Evolutionary conservation across 2,888 invertebrate species (phyloP), one percentile per base, ranked within the genome.

Genomic region (Lobophora halterata): DNA sequence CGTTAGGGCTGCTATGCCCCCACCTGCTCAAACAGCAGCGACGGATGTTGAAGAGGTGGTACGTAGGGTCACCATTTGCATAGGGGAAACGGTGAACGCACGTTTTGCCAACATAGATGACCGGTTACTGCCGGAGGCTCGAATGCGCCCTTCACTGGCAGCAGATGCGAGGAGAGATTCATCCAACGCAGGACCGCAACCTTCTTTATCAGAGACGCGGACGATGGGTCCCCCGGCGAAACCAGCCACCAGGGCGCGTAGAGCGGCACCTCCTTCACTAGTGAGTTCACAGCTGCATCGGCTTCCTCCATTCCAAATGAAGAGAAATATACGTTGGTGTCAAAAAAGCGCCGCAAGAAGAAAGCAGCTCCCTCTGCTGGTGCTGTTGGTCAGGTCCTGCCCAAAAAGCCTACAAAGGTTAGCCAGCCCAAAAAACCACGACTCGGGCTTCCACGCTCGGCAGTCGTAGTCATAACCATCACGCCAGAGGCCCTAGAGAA

Each of bases 391-490:
- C 1, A 7, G 1, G n/a, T n/a, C 2, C 3, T 8, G 19, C 7
- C 21, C 3, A n/a, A 2, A 7, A 12, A 25, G n/a, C 7, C 2
- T 1, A 12, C 1, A 0, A 7, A 7, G 25, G n/a, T n/a, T n/a
- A 5, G 1, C 1, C n/a, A 13, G 7, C 7, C 1, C 3, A 12
- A 13, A n/a, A 25, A 25, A 7, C 3, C 9, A 4, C 24, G 14
- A 1, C 18, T 37, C 5, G 19, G 20, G 2, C 18, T n/a, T 1
- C 51, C 52, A 1, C 18, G 20, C 0, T 30, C 49, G 0, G 10
- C 48, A 1, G 52, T 49, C 3, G 40, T 53, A 2, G 27, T 45
- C 2, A 24, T 55, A 0, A 40, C 44, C 0, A 11, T 54, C 4
- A 29, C 20, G 23, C 42, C 46, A 2, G 45, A 14, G 5, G 55